Percentiles rank a stretch among this genome's conserved stretches.
Evolutionary conservation across 23 tunicate species (phyloP).

Genomic region (Phallusia fumigata): DNA sequence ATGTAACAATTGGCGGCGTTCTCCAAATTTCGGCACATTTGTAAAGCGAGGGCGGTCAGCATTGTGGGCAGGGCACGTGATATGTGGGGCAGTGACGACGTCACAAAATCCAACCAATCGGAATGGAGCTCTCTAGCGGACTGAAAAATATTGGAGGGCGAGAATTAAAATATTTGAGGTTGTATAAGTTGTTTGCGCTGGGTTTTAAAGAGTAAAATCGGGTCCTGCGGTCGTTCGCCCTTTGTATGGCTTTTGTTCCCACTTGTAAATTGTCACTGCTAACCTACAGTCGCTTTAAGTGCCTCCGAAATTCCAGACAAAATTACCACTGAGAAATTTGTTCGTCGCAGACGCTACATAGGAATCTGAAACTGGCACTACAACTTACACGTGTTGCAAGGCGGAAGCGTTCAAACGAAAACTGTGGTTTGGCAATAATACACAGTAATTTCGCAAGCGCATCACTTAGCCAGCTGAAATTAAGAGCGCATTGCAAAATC

Average conservation of each 20-base stretch:
- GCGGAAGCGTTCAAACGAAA: too few species aligned
- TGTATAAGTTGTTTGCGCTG: too few species aligned
- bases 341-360: too few species aligned
- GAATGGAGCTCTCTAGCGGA: conserved; percentile 29
- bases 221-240: neutral
- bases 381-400: too few species aligned
- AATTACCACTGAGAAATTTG: too few species aligned
- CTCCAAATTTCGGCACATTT: conserved; percentile 68
- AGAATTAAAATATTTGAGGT: neutral
- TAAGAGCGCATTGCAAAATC: too few species aligned
- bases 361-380: too few species aligned
- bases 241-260: conserved; percentile 2
- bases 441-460: too few species aligned
- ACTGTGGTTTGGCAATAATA: too few species aligned
- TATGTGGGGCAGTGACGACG: conserved; percentile 53
- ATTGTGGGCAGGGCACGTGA: conserved; percentile 37
- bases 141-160: neutral
- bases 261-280: neutral
- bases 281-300: too few species aligned
- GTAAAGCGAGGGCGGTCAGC: conserved; percentile 40
- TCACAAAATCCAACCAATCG: conserved; percentile 59
- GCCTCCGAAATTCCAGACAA: too few species aligned
- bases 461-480: too few species aligned
- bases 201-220: neutral
- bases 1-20: conserved; percentile 29